Evolutionary conservation across 2,797 vertebrate genomes (phyloP).

Genomic region (Poeciliopsis paucimaculata): DNA sequence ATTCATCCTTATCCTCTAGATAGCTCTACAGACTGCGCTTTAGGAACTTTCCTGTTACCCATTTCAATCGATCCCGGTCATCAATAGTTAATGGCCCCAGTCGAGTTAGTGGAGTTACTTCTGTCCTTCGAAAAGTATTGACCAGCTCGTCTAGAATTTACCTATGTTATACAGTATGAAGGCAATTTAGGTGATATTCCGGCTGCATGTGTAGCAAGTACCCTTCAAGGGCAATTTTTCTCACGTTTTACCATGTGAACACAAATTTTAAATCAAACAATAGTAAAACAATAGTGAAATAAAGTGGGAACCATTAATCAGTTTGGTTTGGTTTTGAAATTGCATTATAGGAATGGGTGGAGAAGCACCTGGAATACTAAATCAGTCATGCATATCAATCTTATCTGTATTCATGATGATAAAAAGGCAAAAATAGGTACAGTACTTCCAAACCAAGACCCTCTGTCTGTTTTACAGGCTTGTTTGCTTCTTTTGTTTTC

Average conservation of each 20-base stretch:
- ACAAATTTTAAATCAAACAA: slow-evolving; percentile 8
- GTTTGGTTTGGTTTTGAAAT: slow-evolving; percentile 1
- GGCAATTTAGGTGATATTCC: slow-evolving; percentile 15
- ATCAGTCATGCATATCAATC: slow-evolving; percentile 15
- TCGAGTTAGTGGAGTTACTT: slow-evolving; percentile 17
- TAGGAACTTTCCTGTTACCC: slow-evolving; percentile 27
- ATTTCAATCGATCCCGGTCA: slow-evolving; percentile 25
- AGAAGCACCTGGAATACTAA: slow-evolving; percentile 7
- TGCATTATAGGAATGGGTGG: background rate
- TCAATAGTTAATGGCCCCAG: slow-evolving; percentile 47
- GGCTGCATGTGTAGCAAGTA: background rate
- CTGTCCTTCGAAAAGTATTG: slow-evolving; percentile 14
- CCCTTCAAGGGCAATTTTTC: slow-evolving; percentile 29
- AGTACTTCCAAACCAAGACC: background rate
- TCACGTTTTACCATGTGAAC: slow-evolving; percentile 3
- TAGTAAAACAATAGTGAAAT: slow-evolving; percentile 19
- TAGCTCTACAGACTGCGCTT: slow-evolving; percentile 23
- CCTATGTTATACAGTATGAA: slow-evolving; percentile 4
- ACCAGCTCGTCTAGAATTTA: slow-evolving; percentile 23
- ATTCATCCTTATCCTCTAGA: slow-evolving; percentile 19
- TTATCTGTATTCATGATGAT: background rate
- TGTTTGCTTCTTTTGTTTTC: slow-evolving; percentile 28
- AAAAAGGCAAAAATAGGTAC: slow-evolving; percentile 27
- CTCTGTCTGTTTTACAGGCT: background rate
- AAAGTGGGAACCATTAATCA: slow-evolving; percentile 8